A percentile compares a stretch with the other conserved stretches of the same genome.
These are phyloP conservation scores for Arrhamphus sclerolepis DNA, from an alignment of 2,797 vertebrate genomes.

Conservation along the genomic window DNA sequence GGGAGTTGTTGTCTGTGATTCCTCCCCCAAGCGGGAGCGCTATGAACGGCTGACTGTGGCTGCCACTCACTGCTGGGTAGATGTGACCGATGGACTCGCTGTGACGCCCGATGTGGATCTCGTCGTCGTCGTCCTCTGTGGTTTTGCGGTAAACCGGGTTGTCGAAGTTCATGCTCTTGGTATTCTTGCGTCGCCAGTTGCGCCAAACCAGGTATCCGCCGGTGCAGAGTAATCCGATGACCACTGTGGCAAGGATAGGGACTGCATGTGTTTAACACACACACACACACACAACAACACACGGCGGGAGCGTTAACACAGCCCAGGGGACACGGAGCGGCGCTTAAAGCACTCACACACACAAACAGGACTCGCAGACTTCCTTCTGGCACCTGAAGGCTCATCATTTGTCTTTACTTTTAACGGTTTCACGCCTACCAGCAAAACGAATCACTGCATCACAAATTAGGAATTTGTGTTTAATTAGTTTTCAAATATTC, in stretches of 20 bases:
- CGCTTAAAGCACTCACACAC: conserved; percentile 71
- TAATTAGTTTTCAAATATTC: too few relatives aligned
- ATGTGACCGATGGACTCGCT: conserved; percentile 93
- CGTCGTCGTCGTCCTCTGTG: conserved; percentile 92
- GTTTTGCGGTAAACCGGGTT: conserved; percentile 99
- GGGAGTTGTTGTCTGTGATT: conserved; percentile 81
- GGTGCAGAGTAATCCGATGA: conserved; percentile 90
- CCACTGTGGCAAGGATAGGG: conserved; percentile 90
- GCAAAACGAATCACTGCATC: too few relatives aligned
- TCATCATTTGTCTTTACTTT: conserved; percentile 35
- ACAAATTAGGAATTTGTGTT: too few relatives aligned
- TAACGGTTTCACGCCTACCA: background rate
- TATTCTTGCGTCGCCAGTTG: conserved; percentile 98
- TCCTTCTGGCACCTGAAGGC: conserved; percentile 33
- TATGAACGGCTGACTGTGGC: conserved; percentile 81
- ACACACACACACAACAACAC: conserved; percentile 78
- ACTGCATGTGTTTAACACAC: conserved; percentile 88
- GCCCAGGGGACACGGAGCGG: conserved; percentile 81
- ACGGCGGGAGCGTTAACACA: conserved; percentile 85
- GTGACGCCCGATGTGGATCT: conserved; percentile 94
- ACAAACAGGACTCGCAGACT: conserved; percentile 25
- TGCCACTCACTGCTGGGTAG: conserved; percentile 95
- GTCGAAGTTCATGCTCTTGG: conserved; percentile 99
- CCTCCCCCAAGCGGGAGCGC: conserved; percentile 81
- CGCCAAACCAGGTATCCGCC: conserved; percentile 97